Evolutionary conservation across 2,888 invertebrate species (phyloP), one percentile per base, ranked within the genome.

Genomic region (Penaeus monodon): DNA sequence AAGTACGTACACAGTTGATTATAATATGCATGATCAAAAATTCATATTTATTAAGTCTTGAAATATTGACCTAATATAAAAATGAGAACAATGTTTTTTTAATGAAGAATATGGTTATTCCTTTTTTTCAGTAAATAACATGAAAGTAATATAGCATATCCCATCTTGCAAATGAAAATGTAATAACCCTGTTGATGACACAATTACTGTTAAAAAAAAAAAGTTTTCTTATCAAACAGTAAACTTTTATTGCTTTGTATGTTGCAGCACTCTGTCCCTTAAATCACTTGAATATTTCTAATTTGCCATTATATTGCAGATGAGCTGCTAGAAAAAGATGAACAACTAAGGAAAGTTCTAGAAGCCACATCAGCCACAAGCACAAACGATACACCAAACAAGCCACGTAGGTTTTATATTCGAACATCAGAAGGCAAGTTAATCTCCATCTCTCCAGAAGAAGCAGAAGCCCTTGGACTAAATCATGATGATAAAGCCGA

Each of bases 341-440:
- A 88, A 38, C 81, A 88, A 44, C 80, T 88, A 17, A 68, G 88
- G 14, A 29, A 88, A 24, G 74, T 84, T 0, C 68, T 88, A 10
- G 76, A 66, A 20, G 84, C 24, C 66, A 64, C 78, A 27, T 29
- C 78, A 77, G 1, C 38, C 27, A 29, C 78, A 81, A 63, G 27
- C n/a, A 38, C 49, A 78, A 22, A 24, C 20, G 22, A 57, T 29
- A 3, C 78, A 29, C 57, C 66, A 44, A 63, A 22, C 33, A 64
- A 44, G 14, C 63, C 27, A 22, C 76, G 84, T 20, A 79, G 44
- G 57, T 88, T 88, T n/a, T 84, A 76, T 68, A 84, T 88, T 22
- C 79, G 88, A 22, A 84, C 88, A 66, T 63, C 88, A 20, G 80
- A 80, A 29, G 88, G 84, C 4, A 84, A 84, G 29, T 77, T 88